A percentile compares a stretch with the other conserved stretches of the same genome.
Evolutionary conservation across 2,797 vertebrate species (phyloP).

Genomic region (Pachyuromys duprasi): DNA sequence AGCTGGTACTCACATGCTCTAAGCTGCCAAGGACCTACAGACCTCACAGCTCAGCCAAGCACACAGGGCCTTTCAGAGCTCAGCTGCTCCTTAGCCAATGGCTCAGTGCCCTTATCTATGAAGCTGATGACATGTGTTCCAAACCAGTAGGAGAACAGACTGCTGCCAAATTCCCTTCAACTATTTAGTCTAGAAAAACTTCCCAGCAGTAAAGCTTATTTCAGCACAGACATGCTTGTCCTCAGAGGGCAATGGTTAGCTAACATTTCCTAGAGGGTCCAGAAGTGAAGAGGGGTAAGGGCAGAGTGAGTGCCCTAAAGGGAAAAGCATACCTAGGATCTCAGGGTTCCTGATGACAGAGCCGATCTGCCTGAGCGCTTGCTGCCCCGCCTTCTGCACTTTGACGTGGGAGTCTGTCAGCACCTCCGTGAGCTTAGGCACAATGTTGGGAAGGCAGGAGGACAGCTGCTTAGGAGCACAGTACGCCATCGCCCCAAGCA

Average conservation of each 20-base stretch:
- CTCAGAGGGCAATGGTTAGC: not conserved
- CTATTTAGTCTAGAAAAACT: not conserved
- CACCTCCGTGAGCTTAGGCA: constrained; percentile 98
- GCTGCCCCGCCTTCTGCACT: constrained; percentile 99
- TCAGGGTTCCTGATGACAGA: constrained; percentile 99
- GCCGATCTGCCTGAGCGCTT: constrained; percentile 97
- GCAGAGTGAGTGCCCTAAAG: not conserved
- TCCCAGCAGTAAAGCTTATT: not conserved
- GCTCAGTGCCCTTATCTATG: not conserved
- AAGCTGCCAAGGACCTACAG: not conserved
- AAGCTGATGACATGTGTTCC: not conserved
- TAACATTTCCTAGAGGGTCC: not conserved
- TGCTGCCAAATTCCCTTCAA: constrained; percentile 27
- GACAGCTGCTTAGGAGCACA: constrained; percentile 99
- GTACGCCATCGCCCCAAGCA: constrained; percentile 98
- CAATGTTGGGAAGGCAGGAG: constrained; percentile 97
- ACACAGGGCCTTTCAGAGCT: not conserved
- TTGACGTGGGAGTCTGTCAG: constrained; percentile 99
- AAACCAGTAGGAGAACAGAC: not conserved
- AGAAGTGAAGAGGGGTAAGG: not conserved
- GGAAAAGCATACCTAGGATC: constrained; percentile 92
- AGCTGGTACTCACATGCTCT: not conserved
- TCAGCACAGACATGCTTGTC: not conserved
- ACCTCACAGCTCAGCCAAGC: not conserved
- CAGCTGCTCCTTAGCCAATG: not conserved